Percentiles rank a stretch among this genome's conserved stretches.
These are phyloP conservation scores for Peromyscus eremicus DNA, from an alignment of 2,797 vertebrate species.

Conservation along the genomic window DNA sequence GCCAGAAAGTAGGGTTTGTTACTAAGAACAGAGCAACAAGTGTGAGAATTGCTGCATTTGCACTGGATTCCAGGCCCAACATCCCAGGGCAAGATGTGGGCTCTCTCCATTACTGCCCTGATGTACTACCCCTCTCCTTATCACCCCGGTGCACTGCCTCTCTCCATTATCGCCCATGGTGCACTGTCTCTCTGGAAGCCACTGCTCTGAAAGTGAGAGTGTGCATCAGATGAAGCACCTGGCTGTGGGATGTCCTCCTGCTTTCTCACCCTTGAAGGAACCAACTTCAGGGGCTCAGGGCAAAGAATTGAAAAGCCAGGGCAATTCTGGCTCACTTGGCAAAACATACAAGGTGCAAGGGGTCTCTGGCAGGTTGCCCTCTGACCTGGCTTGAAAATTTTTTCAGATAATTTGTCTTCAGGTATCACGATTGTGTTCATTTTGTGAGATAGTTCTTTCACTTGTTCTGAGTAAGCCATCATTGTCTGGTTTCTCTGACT, in stretches of 20 bases:
- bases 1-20: neutral
- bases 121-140: neutral
- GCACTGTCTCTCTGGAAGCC: neutral
- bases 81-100: neutral
- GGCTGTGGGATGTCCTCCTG: neutral
- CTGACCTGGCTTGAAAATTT: neutral
- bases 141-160: neutral
- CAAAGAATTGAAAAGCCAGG: neutral
- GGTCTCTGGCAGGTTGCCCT: neutral
- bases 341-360: neutral
- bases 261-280: neutral
- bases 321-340: neutral
- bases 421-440: neutral
- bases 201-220: neutral
- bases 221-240: neutral
- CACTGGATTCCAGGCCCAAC: fast-evolving
- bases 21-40: neutral
- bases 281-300: neutral
- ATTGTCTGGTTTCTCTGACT: neutral
- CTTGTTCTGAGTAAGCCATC: neutral
- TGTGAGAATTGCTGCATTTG: neutral
- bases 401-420: neutral
- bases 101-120: neutral
- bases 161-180: neutral
- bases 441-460: neutral